These are phyloP conservation scores for Harpegnathos saltator DNA, from an alignment of 1,140 invertebrate genomes.

Conservation along the genomic window DNA sequence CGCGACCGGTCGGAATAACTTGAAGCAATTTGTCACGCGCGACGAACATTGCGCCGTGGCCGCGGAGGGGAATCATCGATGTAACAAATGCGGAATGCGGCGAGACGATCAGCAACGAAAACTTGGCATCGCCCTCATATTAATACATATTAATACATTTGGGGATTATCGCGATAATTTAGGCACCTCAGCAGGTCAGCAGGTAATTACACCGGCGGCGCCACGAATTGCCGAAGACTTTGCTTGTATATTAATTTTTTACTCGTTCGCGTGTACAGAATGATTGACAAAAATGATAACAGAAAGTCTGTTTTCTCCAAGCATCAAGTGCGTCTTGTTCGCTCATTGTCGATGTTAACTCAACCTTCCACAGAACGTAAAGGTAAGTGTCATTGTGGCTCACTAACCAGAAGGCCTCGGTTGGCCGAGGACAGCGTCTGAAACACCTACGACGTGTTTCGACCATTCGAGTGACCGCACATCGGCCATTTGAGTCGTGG, in stretches of 20 bases:
- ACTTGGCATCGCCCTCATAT: conserved; percentile 62
- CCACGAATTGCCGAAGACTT: background rate
- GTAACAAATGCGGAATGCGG: conserved; percentile 70
- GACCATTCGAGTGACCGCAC: no score
- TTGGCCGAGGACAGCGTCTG: no score
- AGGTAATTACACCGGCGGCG: conserved; percentile 54
- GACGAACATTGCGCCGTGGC: conserved; percentile 31
- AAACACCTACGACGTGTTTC: no score
- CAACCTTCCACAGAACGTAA: no score
- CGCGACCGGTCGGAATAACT: conserved; percentile 38
- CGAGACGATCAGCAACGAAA: conserved; percentile 70
- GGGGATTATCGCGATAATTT: conserved; percentile 66
- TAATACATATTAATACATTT: conserved; percentile 64
- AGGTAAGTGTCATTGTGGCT: no score
- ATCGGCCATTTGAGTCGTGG: no score
- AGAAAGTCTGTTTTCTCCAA: no score
- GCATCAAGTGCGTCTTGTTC: no score
- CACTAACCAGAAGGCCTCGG: no score
- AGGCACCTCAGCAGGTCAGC: conserved; percentile 59
- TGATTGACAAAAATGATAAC: no score
- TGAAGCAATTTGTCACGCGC: conserved; percentile 34
- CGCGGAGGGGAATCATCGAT: conserved; percentile 28
- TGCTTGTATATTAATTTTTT: background rate
- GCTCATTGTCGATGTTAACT: no score
- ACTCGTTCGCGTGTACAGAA: no score